Conservation (phyloP, 2,113 vertebrate species). For the Sphaerodactylus townsendi region DNA sequence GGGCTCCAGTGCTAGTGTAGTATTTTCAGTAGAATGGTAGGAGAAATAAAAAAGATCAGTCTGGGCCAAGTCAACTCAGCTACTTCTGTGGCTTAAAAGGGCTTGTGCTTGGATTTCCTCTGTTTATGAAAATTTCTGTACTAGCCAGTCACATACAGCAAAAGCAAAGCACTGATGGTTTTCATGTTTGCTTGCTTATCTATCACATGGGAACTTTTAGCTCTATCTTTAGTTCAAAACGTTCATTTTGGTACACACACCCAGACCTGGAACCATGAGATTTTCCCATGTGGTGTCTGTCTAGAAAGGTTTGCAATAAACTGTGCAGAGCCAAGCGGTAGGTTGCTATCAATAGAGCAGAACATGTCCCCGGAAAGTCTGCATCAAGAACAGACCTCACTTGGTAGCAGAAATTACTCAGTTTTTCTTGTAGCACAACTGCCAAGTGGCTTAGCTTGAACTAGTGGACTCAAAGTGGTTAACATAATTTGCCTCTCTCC, state of each 20-base stretch:
- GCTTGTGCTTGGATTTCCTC: not conserved
- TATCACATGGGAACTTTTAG: too few species aligned
- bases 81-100: not conserved
- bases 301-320: too few species aligned
- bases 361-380: not conserved
- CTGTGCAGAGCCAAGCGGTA: not conserved
- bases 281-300: not conserved
- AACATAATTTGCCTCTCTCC: too few species aligned
- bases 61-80: not conserved
- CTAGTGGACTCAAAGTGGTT: too few species aligned
- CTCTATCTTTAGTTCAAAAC: not conserved
- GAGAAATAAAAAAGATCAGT: not conserved
- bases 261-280: not conserved
- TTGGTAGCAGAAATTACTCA: not conserved
- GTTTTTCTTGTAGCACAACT: not conserved
- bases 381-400: not conserved
- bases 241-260: not conserved
- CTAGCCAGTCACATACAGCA: not conserved
- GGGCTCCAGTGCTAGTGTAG: not conserved
- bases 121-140: not conserved
- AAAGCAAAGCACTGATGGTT: not conserved
- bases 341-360: not conserved
- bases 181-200: not conserved
- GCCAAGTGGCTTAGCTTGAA: not conserved
- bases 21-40: not conserved